Conservation (phyloP, 2,888 invertebrate genomes). For the Eutolmus rufibarbis region DNA sequence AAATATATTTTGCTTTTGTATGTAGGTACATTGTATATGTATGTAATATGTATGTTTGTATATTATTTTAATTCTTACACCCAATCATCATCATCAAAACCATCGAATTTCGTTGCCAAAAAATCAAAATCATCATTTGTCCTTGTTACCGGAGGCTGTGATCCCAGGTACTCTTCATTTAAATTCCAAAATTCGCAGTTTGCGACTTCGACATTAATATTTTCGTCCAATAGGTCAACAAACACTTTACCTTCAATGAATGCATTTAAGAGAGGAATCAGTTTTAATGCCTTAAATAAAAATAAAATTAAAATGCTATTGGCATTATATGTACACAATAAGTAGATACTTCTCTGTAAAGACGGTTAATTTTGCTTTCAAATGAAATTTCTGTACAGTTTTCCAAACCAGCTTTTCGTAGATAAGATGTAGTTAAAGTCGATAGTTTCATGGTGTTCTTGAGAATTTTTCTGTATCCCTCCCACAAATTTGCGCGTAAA, state of each 20-base stretch:
- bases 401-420: not conserved
- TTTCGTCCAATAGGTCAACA: not conserved
- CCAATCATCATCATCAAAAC: not conserved
- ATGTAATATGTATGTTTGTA: not conserved
- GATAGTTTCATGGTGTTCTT: not conserved
- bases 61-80: not conserved
- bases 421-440: not conserved
- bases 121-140: not conserved
- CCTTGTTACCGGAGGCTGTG: not conserved
- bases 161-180: not conserved
- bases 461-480: not conserved
- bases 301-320: too few species aligned
- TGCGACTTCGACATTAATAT: not conserved
- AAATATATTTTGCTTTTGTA: not conserved
- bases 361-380: not conserved
- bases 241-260: not conserved
- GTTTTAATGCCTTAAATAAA: not conserved
- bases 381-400: not conserved
- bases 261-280: not conserved
- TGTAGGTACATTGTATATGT: too few species aligned
- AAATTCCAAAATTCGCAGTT: slow-evolving; percentile 34
- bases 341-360: not conserved
- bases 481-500: not conserved
- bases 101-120: not conserved
- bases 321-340: too few species aligned